phyloP scores from a whole-genome alignment of 2,113 vertebrate genomes.

The Psophia crepitans region DNA sequence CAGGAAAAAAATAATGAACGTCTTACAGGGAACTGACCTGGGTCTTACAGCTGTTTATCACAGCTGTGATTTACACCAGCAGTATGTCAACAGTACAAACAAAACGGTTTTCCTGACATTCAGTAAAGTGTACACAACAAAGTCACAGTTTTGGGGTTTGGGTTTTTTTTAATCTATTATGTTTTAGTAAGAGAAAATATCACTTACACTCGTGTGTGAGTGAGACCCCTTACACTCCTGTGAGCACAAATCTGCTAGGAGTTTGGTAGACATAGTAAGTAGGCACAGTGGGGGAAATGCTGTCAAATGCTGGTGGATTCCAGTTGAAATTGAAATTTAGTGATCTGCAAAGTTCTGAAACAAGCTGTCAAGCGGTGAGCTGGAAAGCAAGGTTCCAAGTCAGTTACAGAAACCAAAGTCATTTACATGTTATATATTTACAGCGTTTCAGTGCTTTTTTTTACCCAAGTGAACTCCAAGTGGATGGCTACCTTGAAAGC shows the following conservation, averaged over 20 bases:
- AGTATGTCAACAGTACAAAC: neutral
- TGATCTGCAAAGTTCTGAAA: neutral
- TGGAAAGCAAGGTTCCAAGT: neutral
- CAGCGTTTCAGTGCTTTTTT: neutral
- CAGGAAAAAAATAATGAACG: neutral
- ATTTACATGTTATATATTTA: neutral
- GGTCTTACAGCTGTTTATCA: neutral
- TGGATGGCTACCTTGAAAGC: neutral
- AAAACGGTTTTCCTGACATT: neutral
- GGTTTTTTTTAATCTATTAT: too few relatives aligned
- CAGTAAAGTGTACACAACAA: neutral
- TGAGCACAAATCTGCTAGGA: neutral
- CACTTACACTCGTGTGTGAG: neutral
- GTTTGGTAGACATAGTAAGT: neutral
- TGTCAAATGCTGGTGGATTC: fast-evolving
- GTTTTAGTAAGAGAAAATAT: neutral
- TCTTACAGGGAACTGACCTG: neutral
- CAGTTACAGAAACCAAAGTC: neutral
- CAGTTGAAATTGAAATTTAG: neutral
- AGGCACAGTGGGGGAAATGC: neutral
- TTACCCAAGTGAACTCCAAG: neutral
- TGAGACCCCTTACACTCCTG: neutral
- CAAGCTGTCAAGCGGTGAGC: neutral
- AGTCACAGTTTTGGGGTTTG: neutral
- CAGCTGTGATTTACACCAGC: neutral